phyloP scores from a whole-genome alignment of 2,113 vertebrate species.

The Carlito syrichta region DNA sequence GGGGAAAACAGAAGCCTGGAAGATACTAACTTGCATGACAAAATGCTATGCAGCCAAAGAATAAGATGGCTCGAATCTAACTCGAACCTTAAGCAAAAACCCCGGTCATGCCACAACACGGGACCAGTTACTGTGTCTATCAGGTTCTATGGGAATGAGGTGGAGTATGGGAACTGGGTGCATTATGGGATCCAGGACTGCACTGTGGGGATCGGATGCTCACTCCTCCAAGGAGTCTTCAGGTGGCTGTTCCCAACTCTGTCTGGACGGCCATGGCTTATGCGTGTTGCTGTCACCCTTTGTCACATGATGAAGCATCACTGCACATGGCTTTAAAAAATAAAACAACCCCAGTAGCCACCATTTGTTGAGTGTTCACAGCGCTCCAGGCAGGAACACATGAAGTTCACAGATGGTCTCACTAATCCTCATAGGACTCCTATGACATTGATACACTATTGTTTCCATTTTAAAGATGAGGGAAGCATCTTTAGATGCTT shows the following conservation, averaged over 20 bases:
- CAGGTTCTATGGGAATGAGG: background rate
- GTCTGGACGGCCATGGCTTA: background rate
- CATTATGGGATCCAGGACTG: background rate
- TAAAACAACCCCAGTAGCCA: background rate
- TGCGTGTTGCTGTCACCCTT: background rate
- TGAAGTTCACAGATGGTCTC: background rate
- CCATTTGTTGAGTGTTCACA: background rate
- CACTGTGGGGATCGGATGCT: background rate
- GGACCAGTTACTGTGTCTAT: constrained; percentile 33
- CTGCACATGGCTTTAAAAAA: background rate
- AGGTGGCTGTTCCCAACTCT: background rate
- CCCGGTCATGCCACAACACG: background rate
- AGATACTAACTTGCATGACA: background rate
- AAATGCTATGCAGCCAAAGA: background rate
- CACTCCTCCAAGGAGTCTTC: background rate
- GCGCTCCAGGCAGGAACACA: background rate
- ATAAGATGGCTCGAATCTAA: background rate
- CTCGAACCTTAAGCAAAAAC: background rate
- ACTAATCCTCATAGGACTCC: background rate
- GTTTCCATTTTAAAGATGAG: background rate
- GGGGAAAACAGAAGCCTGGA: background rate
- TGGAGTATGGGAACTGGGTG: background rate
- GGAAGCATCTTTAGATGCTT: background rate
- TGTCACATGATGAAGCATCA: background rate
- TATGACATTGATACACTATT: background rate